Conservation (phyloP, 2,888 invertebrate species). For the Operophtera brumata region DNA sequence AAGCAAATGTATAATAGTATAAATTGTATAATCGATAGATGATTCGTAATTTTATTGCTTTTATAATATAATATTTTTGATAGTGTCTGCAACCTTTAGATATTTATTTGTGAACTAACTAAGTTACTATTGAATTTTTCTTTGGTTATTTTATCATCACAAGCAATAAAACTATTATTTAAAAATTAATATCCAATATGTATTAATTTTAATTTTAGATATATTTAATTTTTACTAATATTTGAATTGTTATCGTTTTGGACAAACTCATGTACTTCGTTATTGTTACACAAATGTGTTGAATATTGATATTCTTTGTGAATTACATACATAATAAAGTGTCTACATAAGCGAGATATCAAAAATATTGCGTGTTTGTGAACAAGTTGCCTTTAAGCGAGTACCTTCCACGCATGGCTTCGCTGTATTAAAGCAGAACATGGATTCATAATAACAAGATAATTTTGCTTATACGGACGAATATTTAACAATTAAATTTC, state of each 20-base stretch:
- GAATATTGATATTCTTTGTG: not conserved
- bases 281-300: not conserved
- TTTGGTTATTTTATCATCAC: not conserved
- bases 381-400: slow-evolving; percentile 63
- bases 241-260: not conserved
- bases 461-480: not conserved
- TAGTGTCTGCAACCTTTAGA: too few relatives aligned
- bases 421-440: slow-evolving; percentile 21
- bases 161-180: too few relatives aligned
- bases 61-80: slow-evolving; percentile 50
- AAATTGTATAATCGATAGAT: slow-evolving; percentile 51
- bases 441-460: slow-evolving; percentile 9
- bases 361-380: slow-evolving; percentile 28
- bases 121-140: slow-evolving; percentile 27
- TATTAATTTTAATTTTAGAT: too few relatives aligned
- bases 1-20: slow-evolving; percentile 48
- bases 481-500: too few relatives aligned
- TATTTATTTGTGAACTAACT: too few relatives aligned
- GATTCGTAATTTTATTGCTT: slow-evolving; percentile 39
- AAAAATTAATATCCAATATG: too few relatives aligned
- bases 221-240: too few relatives aligned
- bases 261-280: not conserved
- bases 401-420: slow-evolving; percentile 44
- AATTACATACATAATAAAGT: slow-evolving; percentile 21
- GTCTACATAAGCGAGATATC: not conserved